phyloP scores from a whole-genome alignment of 1,140 invertebrate genomes.

The Berghia stephanieae region DNA sequence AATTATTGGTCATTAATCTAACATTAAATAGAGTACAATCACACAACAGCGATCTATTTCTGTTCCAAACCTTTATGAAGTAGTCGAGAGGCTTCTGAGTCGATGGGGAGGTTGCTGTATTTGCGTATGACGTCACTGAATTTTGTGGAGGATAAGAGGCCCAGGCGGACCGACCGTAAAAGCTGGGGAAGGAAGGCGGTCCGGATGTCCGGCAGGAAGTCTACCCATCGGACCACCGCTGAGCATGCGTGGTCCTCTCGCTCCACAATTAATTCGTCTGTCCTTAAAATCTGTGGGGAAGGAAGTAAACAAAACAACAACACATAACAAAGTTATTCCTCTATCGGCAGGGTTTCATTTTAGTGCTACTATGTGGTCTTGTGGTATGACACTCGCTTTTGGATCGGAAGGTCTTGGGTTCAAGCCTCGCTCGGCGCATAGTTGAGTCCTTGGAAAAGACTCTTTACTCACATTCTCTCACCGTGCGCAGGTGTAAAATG shows the following conservation, averaged over 20 bases:
- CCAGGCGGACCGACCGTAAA: slow-evolving; percentile 37
- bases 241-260: slow-evolving; percentile 92
- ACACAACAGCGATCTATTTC: not conserved
- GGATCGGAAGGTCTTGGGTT: not conserved
- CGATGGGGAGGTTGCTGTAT: slow-evolving; percentile 21
- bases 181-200: slow-evolving; percentile 30
- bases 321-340: no score
- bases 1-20: no score
- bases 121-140: slow-evolving; percentile 35
- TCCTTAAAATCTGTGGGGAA: slow-evolving; percentile 83
- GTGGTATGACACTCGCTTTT: not conserved
- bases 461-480: no score
- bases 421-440: not conserved
- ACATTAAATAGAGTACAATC: not conserved
- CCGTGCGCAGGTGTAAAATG: no score
- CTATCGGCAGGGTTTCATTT: slow-evolving; percentile 1
- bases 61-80: slow-evolving; percentile 30
- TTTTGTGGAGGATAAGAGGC: slow-evolving; percentile 34
- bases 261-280: slow-evolving; percentile 94
- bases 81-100: slow-evolving; percentile 32
- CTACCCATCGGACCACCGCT: slow-evolving; percentile 97
- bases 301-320: no score
- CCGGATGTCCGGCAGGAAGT: slow-evolving; percentile 75
- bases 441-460: no score
- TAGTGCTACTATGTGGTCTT: not conserved